Base-by-base conservation (phyloP, 2,797 vertebrate genomes). In the Sitta carolinensis region DNA sequence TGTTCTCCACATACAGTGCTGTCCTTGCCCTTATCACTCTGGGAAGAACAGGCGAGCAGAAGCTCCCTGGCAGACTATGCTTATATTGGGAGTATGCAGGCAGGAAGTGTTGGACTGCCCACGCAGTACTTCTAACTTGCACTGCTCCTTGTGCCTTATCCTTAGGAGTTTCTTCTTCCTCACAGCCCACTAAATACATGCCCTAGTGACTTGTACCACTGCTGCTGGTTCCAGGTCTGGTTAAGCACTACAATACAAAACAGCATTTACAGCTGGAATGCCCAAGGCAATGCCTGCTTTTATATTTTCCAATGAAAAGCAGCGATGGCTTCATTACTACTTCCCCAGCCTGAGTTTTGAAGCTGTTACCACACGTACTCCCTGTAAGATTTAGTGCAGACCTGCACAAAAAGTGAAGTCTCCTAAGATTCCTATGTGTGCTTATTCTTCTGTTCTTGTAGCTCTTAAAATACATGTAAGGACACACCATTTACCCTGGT, bases 11-110 rank as follows among this genome's bases (percentile, higher is more conserved):
- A 57, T 3, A 67, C 42, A 43, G 43, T 14, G 42, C n/a, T 66
- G 75, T 9, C 16, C 7, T 7, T 61, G 58, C 62, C 73, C 69
- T 79, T 82, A 93, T 66, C 89, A 15, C 26, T 21, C 38, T 14
- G 32, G 74, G 84, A 85, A 93, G 91, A 77, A 72, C 7, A 82
- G 1, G 0, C 38, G 14, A 88, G 90, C 77, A 91, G 85, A 90
- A 94, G 84, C 59, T 93, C 87, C 78, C 76, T 66, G 43, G 80
- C 87, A 94, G 78, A 78, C 90, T n/a, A 72, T 34, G 58, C 63
- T 93, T 84, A 66, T 43, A 82, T 21, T 70, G 62, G 82, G 69
- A 93, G 91, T 20, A 72, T 2, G 67, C 78, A 96, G 84, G 77
- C 66, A 90, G 78, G 64, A 96, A 84, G 79, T 9, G 61, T 57